These are phyloP conservation scores for Chloebia gouldiae DNA, from an alignment of 2,113 vertebrate genomes.

Conservation along the genomic window DNA sequence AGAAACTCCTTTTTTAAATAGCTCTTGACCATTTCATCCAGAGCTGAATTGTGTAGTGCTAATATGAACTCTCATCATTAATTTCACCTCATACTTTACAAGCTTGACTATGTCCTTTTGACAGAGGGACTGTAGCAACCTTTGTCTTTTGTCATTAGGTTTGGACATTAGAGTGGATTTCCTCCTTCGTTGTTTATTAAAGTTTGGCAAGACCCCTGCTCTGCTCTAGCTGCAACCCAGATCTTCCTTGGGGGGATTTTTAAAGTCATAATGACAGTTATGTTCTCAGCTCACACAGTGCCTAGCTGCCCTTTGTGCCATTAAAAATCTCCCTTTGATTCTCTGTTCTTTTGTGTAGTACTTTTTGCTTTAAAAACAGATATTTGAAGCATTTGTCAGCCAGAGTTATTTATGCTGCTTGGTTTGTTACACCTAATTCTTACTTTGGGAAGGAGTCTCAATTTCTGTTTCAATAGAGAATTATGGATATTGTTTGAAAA, in stretches of 20 bases:
- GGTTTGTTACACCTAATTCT: background rate
- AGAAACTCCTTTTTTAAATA: background rate
- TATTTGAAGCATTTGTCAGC: background rate
- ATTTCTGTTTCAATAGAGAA: background rate
- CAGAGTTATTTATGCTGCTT: background rate
- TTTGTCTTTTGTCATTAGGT: background rate
- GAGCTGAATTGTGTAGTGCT: background rate
- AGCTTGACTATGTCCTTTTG: background rate
- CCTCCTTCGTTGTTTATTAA: background rate
- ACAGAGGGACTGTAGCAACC: background rate
- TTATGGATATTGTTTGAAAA: background rate
- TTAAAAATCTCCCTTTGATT: conserved; percentile 57
- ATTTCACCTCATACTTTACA: background rate
- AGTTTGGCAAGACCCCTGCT: background rate
- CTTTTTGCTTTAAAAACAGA: background rate
- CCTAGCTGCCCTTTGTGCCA: conserved; percentile 58
- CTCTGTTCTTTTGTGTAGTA: background rate
- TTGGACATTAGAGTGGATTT: background rate
- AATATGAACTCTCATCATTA: background rate
- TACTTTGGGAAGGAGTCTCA: background rate
- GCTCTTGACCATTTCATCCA: background rate
- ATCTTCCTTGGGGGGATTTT: conserved; percentile 38
- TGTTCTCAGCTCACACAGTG: conserved; percentile 32
- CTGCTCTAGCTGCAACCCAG: background rate
- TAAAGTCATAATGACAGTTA: conserved; percentile 57